Conservation (phyloP, 2,888 invertebrate species). For the Parnassius orleans region DNA sequence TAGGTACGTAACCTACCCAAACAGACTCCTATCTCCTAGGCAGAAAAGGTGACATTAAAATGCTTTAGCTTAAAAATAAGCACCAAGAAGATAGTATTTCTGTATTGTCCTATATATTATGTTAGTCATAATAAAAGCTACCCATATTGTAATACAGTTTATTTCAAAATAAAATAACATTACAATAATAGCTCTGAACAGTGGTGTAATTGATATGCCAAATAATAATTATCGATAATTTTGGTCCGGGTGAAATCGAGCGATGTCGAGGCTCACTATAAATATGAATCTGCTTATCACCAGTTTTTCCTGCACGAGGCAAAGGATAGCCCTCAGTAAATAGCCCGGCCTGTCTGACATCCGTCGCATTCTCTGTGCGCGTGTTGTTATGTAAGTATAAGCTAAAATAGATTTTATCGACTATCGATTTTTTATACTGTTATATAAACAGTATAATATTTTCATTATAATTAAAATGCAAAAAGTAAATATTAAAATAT, state of each 20-base stretch:
- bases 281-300: constrained; percentile 34
- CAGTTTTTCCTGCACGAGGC: constrained; percentile 38
- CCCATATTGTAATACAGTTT: too few relatives aligned
- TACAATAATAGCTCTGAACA: neutral
- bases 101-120: too few relatives aligned
- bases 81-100: too few relatives aligned
- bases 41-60: too few relatives aligned
- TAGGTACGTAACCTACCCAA: too few relatives aligned
- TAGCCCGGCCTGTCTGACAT: constrained; percentile 28
- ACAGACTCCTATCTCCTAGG: too few relatives aligned
- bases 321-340: constrained; percentile 35
- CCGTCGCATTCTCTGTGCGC: constrained; percentile 24
- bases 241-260: constrained; percentile 10
- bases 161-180: too few relatives aligned
- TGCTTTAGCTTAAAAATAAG: too few relatives aligned
- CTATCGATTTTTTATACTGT: constrained; percentile 30
- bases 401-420: constrained; percentile 28
- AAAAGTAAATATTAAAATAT: too few relatives aligned
- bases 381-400: constrained; percentile 22
- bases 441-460: too few relatives aligned
- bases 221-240: constrained; percentile 14
- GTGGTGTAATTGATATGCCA: constrained; percentile 4
- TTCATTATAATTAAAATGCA: too few relatives aligned
- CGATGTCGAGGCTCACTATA: constrained; percentile 2
- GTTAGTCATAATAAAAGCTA: too few relatives aligned